Base-by-base conservation (phyloP, 1,140 invertebrate genomes). In the Temnothorax longispinosus region DNA sequence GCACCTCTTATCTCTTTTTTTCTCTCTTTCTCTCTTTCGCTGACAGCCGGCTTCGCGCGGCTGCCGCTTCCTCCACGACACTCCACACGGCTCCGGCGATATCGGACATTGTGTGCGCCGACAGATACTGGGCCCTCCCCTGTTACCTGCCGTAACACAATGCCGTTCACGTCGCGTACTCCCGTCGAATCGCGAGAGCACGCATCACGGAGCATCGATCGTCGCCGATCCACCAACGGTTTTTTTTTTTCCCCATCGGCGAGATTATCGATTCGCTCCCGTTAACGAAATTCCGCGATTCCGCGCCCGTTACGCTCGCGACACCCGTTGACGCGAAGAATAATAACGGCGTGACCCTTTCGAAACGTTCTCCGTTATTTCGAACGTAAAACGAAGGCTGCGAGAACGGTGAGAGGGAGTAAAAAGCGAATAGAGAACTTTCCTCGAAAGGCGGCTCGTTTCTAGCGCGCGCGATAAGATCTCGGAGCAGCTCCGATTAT, bases 71-170 rank as follows among this genome's bases (percentile, higher is more conserved):
- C 92, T 91, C 90, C 89, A 77, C 91, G 64, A 77, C 84, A 75
- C 60, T 77, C 3, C 54, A 13, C 60, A 74, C 67, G 60, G 62
- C 78, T 91, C 87, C 88, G 89, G 89, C 90, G 89, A 91, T 87
- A 85, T 91, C 74, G 88, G 81, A 88, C 91, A 87, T 93, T 91
- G 91, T 91, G 91, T 91, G 93, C 89, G 72, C 81, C 82, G 92
- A 90, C 89, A 89, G 90, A 92, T 21, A 21, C n/a, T 81, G 78
- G 72, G 50, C 8, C 1, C 38, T 65, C n/a, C 3, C 75, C 71
- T 58, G 54, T 47, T 87, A 80, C 69, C 21, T 13, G 38, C 38
- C 38, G 11, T n/a, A 13, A 27, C 38, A 27, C 64, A 41, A 65
- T 44, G 64, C 11, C 35, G 38, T 13, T 41, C 18, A 0, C 64